A percentile compares a stretch with the other conserved stretches of the same genome.
These are phyloP conservation scores for Lates japonicus DNA, from an alignment of 2,797 vertebrate species.

Conservation along the genomic window DNA sequence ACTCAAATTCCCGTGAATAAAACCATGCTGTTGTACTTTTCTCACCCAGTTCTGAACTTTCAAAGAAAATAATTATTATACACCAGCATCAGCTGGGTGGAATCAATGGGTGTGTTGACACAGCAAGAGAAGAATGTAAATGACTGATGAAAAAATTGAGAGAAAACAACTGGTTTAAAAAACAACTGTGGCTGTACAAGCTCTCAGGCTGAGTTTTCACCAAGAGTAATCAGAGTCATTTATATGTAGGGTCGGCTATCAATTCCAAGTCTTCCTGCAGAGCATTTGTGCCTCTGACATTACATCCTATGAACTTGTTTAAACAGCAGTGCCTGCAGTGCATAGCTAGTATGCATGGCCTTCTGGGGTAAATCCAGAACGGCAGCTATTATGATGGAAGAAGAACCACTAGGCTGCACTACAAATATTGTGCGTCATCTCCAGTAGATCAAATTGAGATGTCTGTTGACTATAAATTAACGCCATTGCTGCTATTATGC, in stretches of 20 bases:
- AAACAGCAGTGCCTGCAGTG: slow-evolving; percentile 15
- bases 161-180: slow-evolving; percentile 47
- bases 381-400: slow-evolving; percentile 36
- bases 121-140: slow-evolving; percentile 54
- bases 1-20: slow-evolving; percentile 69
- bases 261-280: slow-evolving; percentile 43
- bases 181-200: slow-evolving; percentile 46
- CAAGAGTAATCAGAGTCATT: slow-evolving; percentile 44
- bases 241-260: slow-evolving; percentile 29
- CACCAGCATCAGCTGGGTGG: slow-evolving; percentile 63
- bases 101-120: slow-evolving; percentile 56
- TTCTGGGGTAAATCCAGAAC: slow-evolving; percentile 27
- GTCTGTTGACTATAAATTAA: slow-evolving; percentile 44
- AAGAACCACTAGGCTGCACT: slow-evolving; percentile 26
- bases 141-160: slow-evolving; percentile 44
- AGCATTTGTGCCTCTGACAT: slow-evolving; percentile 51
- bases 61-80: slow-evolving; percentile 63
- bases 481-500: slow-evolving; percentile 17
- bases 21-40: slow-evolving; percentile 56
- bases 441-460: slow-evolving; percentile 20
- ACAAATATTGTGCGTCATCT: slow-evolving; percentile 61
- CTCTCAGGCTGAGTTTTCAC: slow-evolving; percentile 45
- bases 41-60: slow-evolving; percentile 59
- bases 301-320: slow-evolving; percentile 54
- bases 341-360: slow-evolving; percentile 10